Conservation (phyloP, 2,888 invertebrate genomes). For the Lycia hirtaria region DNA sequence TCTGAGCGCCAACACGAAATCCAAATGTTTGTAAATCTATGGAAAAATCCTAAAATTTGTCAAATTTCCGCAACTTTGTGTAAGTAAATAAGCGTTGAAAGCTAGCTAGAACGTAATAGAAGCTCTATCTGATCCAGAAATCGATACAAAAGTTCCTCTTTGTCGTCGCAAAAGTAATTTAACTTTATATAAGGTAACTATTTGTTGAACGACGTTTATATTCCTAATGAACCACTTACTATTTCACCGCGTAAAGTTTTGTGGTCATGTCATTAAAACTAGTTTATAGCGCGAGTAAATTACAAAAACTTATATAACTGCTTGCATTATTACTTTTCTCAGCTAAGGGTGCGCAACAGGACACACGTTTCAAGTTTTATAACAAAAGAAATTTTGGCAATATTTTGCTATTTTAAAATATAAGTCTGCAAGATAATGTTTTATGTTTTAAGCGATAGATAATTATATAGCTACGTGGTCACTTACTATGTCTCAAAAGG, state of each 20-base stretch:
- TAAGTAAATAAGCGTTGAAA: slow-evolving; percentile 17
- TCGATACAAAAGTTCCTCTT: slow-evolving; percentile 56
- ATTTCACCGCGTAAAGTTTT: slow-evolving; percentile 50
- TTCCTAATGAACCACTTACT: slow-evolving; percentile 69
- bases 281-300: slow-evolving; percentile 40
- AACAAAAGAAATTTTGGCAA: too few relatives aligned
- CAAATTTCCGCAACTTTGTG: slow-evolving; percentile 24
- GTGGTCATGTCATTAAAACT: slow-evolving; percentile 40
- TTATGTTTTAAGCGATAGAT: too few relatives aligned
- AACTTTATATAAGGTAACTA: slow-evolving; percentile 65
- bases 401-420: too few relatives aligned
- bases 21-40: too few relatives aligned
- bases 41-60: slow-evolving; percentile 21
- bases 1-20: too few relatives aligned
- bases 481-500: too few relatives aligned
- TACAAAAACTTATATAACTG: slow-evolving; percentile 37
- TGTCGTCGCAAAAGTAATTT: slow-evolving; percentile 65
- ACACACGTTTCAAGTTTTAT: too few relatives aligned
- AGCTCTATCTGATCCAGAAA: slow-evolving; percentile 39
- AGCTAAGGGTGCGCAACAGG: not conserved
- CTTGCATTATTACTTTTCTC: slow-evolving; percentile 33
- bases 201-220: slow-evolving; percentile 66
- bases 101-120: slow-evolving; percentile 28
- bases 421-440: too few relatives aligned
- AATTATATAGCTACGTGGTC: too few relatives aligned